Conservation (phyloP, 2,113 vertebrate genomes). For the Ciconia stormi region DNA sequence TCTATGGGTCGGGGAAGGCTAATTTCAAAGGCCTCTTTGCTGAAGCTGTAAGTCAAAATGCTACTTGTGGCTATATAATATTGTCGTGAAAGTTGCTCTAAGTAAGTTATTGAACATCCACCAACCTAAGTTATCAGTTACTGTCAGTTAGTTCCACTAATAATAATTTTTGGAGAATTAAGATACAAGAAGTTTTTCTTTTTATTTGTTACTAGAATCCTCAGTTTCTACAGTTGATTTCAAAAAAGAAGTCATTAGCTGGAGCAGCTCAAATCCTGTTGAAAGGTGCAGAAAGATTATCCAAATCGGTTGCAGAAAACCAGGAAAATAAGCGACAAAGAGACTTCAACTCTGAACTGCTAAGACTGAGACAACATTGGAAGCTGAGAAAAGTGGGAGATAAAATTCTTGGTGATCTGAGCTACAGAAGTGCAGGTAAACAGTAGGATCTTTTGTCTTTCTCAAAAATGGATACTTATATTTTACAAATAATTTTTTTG, state of each 20-base stretch:
- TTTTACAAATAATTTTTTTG: background rate
- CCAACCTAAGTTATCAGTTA: background rate
- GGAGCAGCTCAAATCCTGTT: constrained; percentile 93
- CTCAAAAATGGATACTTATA: background rate
- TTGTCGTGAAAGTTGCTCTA: background rate
- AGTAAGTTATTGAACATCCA: background rate
- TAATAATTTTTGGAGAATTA: background rate
- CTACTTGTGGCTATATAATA: accelerated
- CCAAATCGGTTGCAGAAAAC: constrained; percentile 91
- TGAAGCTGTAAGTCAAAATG: background rate
- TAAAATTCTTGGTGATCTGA: constrained; percentile 97
- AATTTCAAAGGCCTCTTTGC: background rate
- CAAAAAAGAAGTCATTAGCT: constrained; percentile 93
- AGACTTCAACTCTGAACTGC: constrained; percentile 95
- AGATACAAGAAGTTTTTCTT: background rate
- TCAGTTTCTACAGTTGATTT: constrained; percentile 91
- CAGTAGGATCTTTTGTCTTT: background rate
- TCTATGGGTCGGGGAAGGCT: too few species aligned
- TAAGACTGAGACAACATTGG: constrained; percentile 95
- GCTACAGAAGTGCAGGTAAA: constrained; percentile 94
- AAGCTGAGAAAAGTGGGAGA: constrained; percentile 97
- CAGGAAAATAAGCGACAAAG: constrained; percentile 93
- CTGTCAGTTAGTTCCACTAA: background rate
- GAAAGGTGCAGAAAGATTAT: constrained; percentile 93
- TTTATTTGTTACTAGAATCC: constrained; percentile 76